Percentiles rank a stretch among this genome's conserved stretches.
Evolutionary conservation across 2,888 invertebrate species (phyloP).

Genomic region (Drosophila pseudotakahashii): DNA sequence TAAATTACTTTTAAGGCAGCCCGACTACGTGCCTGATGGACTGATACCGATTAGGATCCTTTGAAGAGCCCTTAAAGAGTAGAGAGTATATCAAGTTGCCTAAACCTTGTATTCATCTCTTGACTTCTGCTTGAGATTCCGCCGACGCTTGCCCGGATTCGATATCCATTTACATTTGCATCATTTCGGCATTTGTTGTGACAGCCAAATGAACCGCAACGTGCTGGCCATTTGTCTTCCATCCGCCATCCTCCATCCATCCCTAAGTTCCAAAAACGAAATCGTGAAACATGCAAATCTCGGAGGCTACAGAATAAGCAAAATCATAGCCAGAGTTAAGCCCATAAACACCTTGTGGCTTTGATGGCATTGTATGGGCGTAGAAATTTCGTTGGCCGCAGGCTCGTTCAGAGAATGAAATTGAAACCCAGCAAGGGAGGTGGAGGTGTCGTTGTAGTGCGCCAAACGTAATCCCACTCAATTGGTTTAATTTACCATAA

Average conservation of each 20-base stretch:
- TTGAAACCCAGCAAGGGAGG: conserved; percentile 35
- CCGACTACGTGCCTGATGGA: conserved; percentile 1
- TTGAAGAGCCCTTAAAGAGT: background rate
- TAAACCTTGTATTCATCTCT: conserved; percentile 1
- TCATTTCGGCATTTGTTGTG: conserved; percentile 67
- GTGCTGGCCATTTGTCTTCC: conserved; percentile 55
- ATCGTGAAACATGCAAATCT: conserved; percentile 64
- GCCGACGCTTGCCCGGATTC: conserved; percentile 46
- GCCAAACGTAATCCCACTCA: conserved; percentile 65
- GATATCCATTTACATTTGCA: conserved; percentile 58
- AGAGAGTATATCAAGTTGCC: conserved; percentile 11
- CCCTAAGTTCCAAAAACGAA: conserved; percentile 3
- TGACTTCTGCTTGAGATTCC: conserved; percentile 43
- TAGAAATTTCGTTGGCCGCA: conserved; percentile 57
- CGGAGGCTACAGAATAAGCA: conserved; percentile 18
- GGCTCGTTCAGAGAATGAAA: conserved; percentile 66
- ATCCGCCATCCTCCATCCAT: conserved; percentile 20
- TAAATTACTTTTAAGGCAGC: background rate
- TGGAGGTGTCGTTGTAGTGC: conserved; percentile 22
- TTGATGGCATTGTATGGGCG: conserved; percentile 50
- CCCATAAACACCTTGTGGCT: conserved; percentile 70
- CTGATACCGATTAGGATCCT: background rate
- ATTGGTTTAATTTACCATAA: conserved; percentile 80
- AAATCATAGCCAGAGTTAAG: conserved; percentile 33
- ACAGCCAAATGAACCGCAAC: conserved; percentile 67